phyloP scores from a whole-genome alignment of 2,113 vertebrate genomes.

The Ceuthmochares aereus region DNA sequence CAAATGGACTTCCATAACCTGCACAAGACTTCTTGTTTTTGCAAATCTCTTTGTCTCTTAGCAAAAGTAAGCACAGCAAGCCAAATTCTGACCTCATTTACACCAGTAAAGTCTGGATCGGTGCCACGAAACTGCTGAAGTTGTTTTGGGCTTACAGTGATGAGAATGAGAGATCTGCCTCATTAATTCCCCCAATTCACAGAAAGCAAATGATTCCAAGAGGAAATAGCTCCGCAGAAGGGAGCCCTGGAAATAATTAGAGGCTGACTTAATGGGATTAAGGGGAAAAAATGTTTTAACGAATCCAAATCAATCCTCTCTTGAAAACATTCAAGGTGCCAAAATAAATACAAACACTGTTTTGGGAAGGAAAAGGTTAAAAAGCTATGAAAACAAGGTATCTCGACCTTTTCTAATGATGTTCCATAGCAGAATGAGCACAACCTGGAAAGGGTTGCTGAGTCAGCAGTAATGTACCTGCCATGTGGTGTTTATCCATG shows the following conservation, averaged over 20 bases:
- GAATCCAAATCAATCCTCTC: slow-evolving; percentile 52
- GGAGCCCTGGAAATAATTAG: slow-evolving; percentile 76
- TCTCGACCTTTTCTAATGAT: slow-evolving; percentile 33
- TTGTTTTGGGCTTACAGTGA: slow-evolving; percentile 59
- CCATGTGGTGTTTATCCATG: not conserved
- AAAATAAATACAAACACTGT: slow-evolving; percentile 67
- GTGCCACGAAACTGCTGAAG: slow-evolving; percentile 44
- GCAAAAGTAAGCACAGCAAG: slow-evolving; percentile 15
- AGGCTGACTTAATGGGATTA: slow-evolving; percentile 74
- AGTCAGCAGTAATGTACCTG: not conserved
- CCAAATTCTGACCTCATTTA: slow-evolving; percentile 53
- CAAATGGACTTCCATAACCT: not conserved
- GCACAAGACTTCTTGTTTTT: not conserved
- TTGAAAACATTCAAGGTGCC: slow-evolving; percentile 34
- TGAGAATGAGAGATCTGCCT: slow-evolving; percentile 68
- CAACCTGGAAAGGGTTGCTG: not conserved
- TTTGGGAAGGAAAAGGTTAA: slow-evolving; percentile 79
- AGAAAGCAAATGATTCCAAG: slow-evolving; percentile 69
- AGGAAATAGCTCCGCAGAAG: slow-evolving; percentile 75
- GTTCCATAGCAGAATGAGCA: slow-evolving; percentile 4
- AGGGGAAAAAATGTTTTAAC: slow-evolving; percentile 63
- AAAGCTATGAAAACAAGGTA: slow-evolving; percentile 67
- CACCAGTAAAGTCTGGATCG: slow-evolving; percentile 10
- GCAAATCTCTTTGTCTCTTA: not conserved
- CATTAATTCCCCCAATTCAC: slow-evolving; percentile 64